Evolutionary conservation across 2,113 vertebrate species (phyloP).

Genomic region (Anguilla rostrata): DNA sequence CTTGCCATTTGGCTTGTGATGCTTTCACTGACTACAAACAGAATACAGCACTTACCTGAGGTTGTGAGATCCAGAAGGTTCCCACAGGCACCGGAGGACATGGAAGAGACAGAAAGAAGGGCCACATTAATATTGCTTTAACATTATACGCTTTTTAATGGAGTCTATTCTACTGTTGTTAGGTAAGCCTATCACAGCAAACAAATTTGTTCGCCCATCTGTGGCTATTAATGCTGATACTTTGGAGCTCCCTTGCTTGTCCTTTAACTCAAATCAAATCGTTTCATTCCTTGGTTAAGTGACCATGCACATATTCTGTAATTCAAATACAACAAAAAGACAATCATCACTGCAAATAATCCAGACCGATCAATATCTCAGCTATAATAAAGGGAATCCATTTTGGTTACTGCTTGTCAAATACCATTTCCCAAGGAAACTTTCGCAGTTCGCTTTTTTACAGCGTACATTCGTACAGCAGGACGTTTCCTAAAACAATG

Average conservation of each 20-base stretch:
- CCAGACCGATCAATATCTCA: not conserved
- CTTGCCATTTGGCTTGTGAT: not conserved
- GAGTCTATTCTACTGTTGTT: not conserved
- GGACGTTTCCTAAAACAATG: not conserved
- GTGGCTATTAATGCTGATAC: not conserved
- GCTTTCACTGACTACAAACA: conserved; percentile 43
- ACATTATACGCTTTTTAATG: not conserved
- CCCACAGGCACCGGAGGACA: not conserved
- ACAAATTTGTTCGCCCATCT: not conserved
- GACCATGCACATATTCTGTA: not conserved
- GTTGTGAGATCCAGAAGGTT: not conserved
- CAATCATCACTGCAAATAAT: not conserved
- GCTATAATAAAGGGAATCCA: not conserved
- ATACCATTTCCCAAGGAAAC: not conserved
- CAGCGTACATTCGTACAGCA: not conserved
- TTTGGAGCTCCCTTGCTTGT: not conserved
- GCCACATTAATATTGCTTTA: not conserved
- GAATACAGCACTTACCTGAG: conserved; percentile 59
- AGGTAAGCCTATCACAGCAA: not conserved
- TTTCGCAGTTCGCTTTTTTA: not conserved
- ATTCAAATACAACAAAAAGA: not conserved
- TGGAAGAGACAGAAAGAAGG: not conserved
- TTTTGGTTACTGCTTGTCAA: not conserved
- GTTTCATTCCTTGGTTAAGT: not conserved
- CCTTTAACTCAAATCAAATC: not conserved